Evolutionary conservation across 2,888 invertebrate genomes (phyloP).

Genomic region (Thysanoteuthis rhombus): DNA sequence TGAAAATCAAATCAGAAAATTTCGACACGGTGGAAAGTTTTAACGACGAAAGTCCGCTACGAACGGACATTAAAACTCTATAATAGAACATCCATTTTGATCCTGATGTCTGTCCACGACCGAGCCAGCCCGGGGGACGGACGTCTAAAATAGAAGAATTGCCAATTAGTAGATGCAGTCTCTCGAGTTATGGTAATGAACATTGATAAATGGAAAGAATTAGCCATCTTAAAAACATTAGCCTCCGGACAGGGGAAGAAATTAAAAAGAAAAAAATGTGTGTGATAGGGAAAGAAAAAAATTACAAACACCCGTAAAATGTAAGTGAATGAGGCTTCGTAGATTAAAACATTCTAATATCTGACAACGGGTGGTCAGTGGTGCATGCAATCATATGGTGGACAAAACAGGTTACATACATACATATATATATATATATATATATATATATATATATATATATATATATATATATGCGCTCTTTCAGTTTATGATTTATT

Average conservation of each 20-base stretch:
- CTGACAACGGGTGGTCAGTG: not conserved
- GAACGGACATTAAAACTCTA: not conserved
- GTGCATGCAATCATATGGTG: not conserved
- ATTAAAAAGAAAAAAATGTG: too few species aligned
- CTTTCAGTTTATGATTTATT: too few species aligned
- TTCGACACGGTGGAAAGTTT: not conserved
- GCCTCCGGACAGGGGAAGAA: not conserved
- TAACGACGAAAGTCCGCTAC: not conserved
- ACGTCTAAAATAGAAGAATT: not conserved
- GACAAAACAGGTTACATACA: not conserved
- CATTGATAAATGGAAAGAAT: slow-evolving; percentile 12
- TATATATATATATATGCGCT: too few species aligned
- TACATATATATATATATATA: not conserved
- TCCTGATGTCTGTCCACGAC: not conserved
- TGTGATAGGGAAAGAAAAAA: not conserved
- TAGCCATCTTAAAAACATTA: not conserved
- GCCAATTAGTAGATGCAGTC: not conserved
- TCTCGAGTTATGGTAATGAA: slow-evolving; percentile 12
- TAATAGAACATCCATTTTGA: not conserved
- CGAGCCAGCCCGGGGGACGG: not conserved
- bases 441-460: not conserved
- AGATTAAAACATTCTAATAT: not conserved
- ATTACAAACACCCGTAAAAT: not conserved
- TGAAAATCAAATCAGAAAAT: not conserved
- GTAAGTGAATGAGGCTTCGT: not conserved